Evolutionary conservation across 2,888 invertebrate genomes (phyloP), one percentile per base, ranked within the genome.

Genomic region (Protonemura montana): DNA sequence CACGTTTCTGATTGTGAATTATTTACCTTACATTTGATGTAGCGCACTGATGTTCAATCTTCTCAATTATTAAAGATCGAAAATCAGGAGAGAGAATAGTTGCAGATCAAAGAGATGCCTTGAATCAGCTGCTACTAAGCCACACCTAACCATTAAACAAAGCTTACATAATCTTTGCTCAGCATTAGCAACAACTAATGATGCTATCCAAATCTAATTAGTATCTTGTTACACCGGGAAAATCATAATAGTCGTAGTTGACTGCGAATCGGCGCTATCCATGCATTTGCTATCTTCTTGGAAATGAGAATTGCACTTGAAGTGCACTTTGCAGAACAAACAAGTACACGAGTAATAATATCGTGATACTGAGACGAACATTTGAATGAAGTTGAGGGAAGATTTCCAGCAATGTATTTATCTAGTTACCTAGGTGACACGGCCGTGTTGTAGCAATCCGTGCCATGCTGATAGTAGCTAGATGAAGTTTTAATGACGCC

Each of bases 291-390:
- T 3, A n/a, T n/a, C n/a, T n/a, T n/a, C n/a, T n/a, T n/a, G n/a
- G n/a, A n/a, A n/a, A n/a, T n/a, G n/a, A n/a, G n/a, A n/a, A n/a
- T n/a, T 59, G 59, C 59, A 7, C 13, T 21, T 10, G 13, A 59
- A 59, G 59, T 59, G 59, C 59, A 59, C 59, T 59, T 59, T 59
- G 59, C 59, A 59, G 59, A 59, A 59, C 59, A 59, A 59, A 59
- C 59, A 59, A 59, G 59, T 7, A 59, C 59, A 59, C 3, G 59
- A 59, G 59, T 59, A 59, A 59, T 59, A 3, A 59, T 59, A 59
- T 59, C 59, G 2, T 59, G 59, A 59, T 21, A 59, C 21, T 21
- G 59, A 59, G 59, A 59, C 21, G 59, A 59, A 59, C 59, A 59
- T 59, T 59, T 59, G 59, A 59, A 59, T 59, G 59, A 59, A 59